Evolutionary conservation across 2,888 invertebrate species (phyloP), one percentile per base, ranked within the genome.

Genomic region (Andrena camellia): DNA sequence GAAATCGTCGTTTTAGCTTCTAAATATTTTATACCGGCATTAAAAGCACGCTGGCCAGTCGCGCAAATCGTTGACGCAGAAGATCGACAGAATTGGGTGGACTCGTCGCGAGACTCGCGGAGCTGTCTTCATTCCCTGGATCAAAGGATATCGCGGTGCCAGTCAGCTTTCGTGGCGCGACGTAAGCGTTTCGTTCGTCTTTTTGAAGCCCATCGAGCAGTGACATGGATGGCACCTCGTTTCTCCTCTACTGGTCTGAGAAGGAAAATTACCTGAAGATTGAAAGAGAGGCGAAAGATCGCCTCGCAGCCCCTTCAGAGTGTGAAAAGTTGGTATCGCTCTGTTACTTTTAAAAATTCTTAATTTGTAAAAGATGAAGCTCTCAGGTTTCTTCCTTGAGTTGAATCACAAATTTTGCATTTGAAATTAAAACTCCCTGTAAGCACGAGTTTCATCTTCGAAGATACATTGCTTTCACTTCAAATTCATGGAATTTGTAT

Each of bases 61-160:
- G 42, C 42, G 42, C 17, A 42, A 17, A 23, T 57, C 48, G 68
- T 35, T 48, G 69, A 54, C 72, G 35, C 64, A 8, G 69, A 23
- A 67, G 50, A 78, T 59, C 67, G 78, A 78, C 79, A 50, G 69
- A 80, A 70, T 52, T 75, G 57, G 64, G 57, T 64, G 78, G 26
- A 10, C 31, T 26, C 17, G 26, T 6, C 33, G 20, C 60, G 33
- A 48, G 42, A 54, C 29, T 69, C 62, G 62, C 13, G 33, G 31
- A 33, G 62, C 66, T 8, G 17, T 10, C 33, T n/a, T 54, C 54
- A 20, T 23, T 23, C 23, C 54, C 7, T 54, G 50, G 52, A 69
- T 62, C 75, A 62, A 69, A 69, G 59, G 69, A 26, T 60, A 48
- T 59, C 67, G 33, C 59, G 50, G 10, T 5, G 63, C 31, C 64